Evolutionary conservation across 2,888 invertebrate species (phyloP).

Genomic region (Limenitis camilla): DNA sequence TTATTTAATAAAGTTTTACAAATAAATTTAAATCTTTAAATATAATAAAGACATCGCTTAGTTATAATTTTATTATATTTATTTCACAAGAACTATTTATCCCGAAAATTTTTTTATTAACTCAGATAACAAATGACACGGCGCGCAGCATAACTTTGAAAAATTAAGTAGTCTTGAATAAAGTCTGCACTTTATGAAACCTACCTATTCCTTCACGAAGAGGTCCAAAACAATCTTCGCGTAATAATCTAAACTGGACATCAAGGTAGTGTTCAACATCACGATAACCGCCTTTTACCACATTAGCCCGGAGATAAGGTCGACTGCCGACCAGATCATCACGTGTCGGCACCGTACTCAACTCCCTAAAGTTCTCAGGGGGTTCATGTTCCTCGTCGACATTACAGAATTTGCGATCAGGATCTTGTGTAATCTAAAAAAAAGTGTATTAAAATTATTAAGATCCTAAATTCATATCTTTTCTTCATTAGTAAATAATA

Average conservation of each 20-base stretch:
- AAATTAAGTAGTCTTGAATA: too few species aligned
- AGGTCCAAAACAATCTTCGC: constrained; percentile 86
- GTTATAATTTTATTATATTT: too few species aligned
- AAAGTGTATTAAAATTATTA: not conserved
- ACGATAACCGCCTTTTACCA: constrained; percentile 75
- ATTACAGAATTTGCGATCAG: not conserved
- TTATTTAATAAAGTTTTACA: too few species aligned
- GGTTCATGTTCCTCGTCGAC: constrained; percentile 32
- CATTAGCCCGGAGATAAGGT: constrained; percentile 67
- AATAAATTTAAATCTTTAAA: too few species aligned
- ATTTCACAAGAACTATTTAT: too few species aligned
- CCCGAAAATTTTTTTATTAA: too few species aligned
- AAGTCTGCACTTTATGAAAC: constrained; percentile 17
- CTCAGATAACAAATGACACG: too few species aligned
- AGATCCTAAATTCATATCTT: constrained; percentile 29
- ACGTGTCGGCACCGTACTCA: constrained; percentile 45
- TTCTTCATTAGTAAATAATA: constrained; percentile 23
- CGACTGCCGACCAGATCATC: constrained; percentile 39
- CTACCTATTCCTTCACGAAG: constrained; percentile 77
- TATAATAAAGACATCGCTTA: too few species aligned
- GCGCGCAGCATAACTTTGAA: too few species aligned
- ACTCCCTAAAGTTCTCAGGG: constrained; percentile 48
- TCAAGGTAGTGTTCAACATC: constrained; percentile 83
- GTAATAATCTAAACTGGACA: constrained; percentile 82
- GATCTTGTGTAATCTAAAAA: not conserved